A percentile compares a stretch with the other conserved stretches of the same genome.
Conservation (phyloP, 2,888 invertebrate genomes). For the Xestia c-nigrum region DNA sequence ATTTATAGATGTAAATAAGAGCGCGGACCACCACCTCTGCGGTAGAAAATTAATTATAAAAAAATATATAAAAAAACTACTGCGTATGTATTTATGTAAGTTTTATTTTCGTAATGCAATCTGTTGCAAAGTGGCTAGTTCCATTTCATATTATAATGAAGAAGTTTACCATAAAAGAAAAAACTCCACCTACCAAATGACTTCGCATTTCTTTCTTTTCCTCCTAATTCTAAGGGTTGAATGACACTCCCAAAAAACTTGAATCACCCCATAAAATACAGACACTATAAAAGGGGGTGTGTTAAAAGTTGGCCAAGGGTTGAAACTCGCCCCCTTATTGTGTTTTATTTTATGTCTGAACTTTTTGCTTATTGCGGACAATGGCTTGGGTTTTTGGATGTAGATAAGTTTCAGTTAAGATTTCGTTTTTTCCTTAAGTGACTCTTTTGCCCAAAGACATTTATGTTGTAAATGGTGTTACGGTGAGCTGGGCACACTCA, state of each 20-base stretch:
- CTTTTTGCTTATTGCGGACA: slow-evolving; percentile 48
- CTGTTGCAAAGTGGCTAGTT: background rate
- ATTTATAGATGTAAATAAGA: no score
- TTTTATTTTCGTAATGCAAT: background rate
- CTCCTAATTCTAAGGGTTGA: slow-evolving; percentile 34
- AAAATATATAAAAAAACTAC: background rate
- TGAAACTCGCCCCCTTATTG: slow-evolving; percentile 53
- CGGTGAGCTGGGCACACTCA: background rate
- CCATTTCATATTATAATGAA: slow-evolving; percentile 7
- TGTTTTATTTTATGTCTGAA: slow-evolving; percentile 63
- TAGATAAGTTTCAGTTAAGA: slow-evolving; percentile 23
- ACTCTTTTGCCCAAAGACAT: background rate
- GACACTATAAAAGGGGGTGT: slow-evolving; percentile 56
- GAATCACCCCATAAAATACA: slow-evolving; percentile 58
- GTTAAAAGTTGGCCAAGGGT: slow-evolving; percentile 61
- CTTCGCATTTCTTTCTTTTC: slow-evolving; percentile 38
- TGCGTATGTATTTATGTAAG: background rate
- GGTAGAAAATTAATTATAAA: no score
- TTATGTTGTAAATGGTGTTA: background rate
- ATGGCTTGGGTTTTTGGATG: slow-evolving; percentile 12
- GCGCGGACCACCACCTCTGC: no score
- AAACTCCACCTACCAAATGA: slow-evolving; percentile 31
- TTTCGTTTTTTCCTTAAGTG: slow-evolving; percentile 1
- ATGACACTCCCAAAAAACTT: slow-evolving; percentile 55
- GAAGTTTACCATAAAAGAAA: slow-evolving; percentile 4